Base-by-base conservation (phyloP, 2,113 vertebrate species). In the Euleptes europaea region DNA sequence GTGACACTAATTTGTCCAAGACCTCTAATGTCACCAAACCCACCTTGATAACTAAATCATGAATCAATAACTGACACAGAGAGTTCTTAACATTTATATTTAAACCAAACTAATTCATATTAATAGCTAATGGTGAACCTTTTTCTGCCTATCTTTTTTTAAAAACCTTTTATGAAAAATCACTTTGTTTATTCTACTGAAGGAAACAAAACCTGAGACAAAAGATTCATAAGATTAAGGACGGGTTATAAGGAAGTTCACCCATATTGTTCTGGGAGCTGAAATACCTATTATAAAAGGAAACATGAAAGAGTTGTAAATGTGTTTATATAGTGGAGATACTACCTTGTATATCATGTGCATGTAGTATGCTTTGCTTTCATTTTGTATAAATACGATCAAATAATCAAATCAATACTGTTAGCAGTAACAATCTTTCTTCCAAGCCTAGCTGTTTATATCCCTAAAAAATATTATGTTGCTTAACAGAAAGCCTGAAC, bases 71-170 rank as follows among this genome's bases (percentile, higher is more conserved):
- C 67, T 93, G 90, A 90, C 63, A 85, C 23, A 67, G 77, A 49
- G 51, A 89, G 80, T 75, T 44, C 60, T 71, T 63, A 70, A 87
- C 83, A 91, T 11, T 3, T 28, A 82, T 54, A 76, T 66, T 89
- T 88, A 79, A 88, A 89, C 88, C 90, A 91, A 89, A 91, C 79
- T 81, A 90, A 87, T 85, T 93, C 88, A 80, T 88, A 84, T 57
- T 57, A 60, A 92, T 31, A 81, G 60, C 73, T 47, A 88, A 90
- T 92, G 47, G 75, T 84, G 86, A 74, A 0, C 81, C 80, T 12
- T 82, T 57, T 82, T 49, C 31, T 76, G n/a, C 35, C 70, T 28
- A 63, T 28, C 78, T 90, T 47, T 14, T 54, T 84, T 54, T 31
- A 54, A n/a, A n/a, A n/a, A 67, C 2, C 38, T 3, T 0, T 73